Evolutionary conservation across 2,888 invertebrate genomes (phyloP).

Genomic region (Syritta pipiens): DNA sequence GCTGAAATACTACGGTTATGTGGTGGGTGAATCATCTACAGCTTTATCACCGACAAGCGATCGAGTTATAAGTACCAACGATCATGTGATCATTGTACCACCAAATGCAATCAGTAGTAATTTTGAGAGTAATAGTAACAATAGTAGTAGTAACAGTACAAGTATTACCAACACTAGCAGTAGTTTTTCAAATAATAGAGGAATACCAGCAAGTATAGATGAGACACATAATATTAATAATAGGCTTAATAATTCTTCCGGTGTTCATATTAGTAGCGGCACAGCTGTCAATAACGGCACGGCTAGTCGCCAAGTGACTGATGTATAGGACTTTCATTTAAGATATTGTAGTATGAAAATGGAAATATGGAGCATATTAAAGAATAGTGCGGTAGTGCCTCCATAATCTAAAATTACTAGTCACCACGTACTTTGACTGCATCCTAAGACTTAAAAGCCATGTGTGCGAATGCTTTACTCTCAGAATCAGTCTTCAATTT

Average conservation of each 20-base stretch:
- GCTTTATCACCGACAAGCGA: conserved; percentile 50
- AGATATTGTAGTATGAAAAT: too few species aligned
- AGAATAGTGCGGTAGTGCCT: too few species aligned
- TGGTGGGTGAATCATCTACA: conserved; percentile 83
- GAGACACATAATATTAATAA: conserved; percentile 40
- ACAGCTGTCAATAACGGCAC: conserved; percentile 58
- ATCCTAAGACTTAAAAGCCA: too few species aligned
- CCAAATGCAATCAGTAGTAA: conserved; percentile 70
- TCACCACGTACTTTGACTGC: too few species aligned
- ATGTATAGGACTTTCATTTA: conserved; percentile 77
- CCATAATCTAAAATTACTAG: too few species aligned
- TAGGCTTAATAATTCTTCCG: conserved; percentile 53
- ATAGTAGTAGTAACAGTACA: conserved; percentile 63
- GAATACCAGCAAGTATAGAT: conserved; percentile 46
- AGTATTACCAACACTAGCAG: conserved; percentile 37
- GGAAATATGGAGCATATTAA: too few species aligned
- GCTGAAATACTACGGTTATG: conserved; percentile 91
- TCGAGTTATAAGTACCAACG: conserved; percentile 56
- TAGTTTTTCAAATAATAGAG: conserved; percentile 57
- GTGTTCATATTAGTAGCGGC: conserved; percentile 51
- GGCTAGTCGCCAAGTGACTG: conserved; percentile 78
- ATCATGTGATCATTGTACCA: conserved; percentile 47
- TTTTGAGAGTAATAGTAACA: conserved; percentile 71
- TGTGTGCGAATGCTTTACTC: too few species aligned
- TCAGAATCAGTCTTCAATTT: too few species aligned